Evolutionary conservation across 2,797 vertebrate genomes (phyloP).

Genomic region (Silurus aristotelis): DNA sequence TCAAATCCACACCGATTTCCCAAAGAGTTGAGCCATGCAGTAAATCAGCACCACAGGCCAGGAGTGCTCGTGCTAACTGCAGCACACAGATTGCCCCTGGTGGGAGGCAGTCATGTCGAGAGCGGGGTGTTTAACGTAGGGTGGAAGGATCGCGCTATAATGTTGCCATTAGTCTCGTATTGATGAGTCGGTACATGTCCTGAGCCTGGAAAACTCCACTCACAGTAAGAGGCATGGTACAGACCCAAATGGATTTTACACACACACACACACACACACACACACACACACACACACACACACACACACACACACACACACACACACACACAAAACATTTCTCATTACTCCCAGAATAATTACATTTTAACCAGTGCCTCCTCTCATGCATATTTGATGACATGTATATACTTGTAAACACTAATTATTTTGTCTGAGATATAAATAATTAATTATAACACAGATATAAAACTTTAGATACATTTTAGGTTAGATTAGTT

Average conservation of each 20-base stretch:
- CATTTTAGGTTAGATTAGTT: neutral
- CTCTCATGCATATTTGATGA: neutral
- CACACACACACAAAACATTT: constrained; percentile 1
- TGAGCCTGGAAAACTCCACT: constrained; percentile 35
- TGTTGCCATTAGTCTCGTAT: constrained; percentile 37
- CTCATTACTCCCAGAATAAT: constrained; percentile 31
- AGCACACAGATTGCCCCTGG: constrained; percentile 52
- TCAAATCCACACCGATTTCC: constrained; percentile 41
- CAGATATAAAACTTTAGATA: neutral
- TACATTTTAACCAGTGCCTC: constrained; percentile 8
- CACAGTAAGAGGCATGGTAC: constrained; percentile 15
- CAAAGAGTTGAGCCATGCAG: constrained; percentile 22
- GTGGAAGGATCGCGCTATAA: constrained; percentile 51
- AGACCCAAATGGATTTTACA: constrained; percentile 31
- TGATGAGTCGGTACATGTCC: constrained; percentile 55
- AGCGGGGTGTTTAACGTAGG: constrained; percentile 50
- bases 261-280: neutral
- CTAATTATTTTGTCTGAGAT: constrained; percentile 11
- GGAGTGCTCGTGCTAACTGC: constrained; percentile 32
- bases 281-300: neutral
- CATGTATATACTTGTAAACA: constrained; percentile 10
- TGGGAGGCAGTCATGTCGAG: constrained; percentile 51
- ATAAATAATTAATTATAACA: neutral
- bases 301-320: neutral
- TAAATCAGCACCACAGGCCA: constrained; percentile 34